Evolutionary conservation across 2,888 invertebrate genomes (phyloP), one percentile per base, ranked within the genome.

Genomic region (Cyaniris semiargus): DNA sequence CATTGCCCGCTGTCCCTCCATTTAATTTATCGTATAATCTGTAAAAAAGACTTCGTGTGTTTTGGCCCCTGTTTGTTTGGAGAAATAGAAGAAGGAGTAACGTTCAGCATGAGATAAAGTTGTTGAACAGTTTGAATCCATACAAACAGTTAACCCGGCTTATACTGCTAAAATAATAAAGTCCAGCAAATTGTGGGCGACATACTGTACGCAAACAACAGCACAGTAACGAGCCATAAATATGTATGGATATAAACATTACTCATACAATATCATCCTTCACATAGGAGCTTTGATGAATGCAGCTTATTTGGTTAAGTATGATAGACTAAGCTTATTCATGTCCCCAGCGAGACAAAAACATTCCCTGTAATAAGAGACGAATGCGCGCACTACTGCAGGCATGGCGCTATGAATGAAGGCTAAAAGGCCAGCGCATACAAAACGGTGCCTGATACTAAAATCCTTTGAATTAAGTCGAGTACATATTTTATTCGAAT

Each of bases 381-480:
- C 72, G 58, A 72, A 58, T 58, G 72, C 70, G 58, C 77, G 66
- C 66, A 66, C 27, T 31, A 66, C 66, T 66, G 66, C 66, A 66
- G 66, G 71, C 56, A 23, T 70, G 38, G 31, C 23, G 76, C 58
- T 38, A 77, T 77, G 72, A 77, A 77, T 77, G 77, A 56, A 77
- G 71, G 74, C 72, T 74, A 72, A 77, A 77, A 77, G 77, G 58
- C 72, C 23, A 38, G 76, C 72, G 38, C 77, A 72, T 74, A 77
- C 72, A 77, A 77, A 77, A 77, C 71, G 77, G 60, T 77, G 72
- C 44, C 77, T 77, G 77, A 77, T 77, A 72, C 72, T 60, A 72
- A 77, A 77, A 77, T 74, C 72, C 77, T 77, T 77, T 77, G 77
- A 77, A 77, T 77, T 77, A 60, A 72, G 77, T 77, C 72, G 71